Conservation (phyloP, 2,797 vertebrate species). For the Sebastolobus alascanus region DNA sequence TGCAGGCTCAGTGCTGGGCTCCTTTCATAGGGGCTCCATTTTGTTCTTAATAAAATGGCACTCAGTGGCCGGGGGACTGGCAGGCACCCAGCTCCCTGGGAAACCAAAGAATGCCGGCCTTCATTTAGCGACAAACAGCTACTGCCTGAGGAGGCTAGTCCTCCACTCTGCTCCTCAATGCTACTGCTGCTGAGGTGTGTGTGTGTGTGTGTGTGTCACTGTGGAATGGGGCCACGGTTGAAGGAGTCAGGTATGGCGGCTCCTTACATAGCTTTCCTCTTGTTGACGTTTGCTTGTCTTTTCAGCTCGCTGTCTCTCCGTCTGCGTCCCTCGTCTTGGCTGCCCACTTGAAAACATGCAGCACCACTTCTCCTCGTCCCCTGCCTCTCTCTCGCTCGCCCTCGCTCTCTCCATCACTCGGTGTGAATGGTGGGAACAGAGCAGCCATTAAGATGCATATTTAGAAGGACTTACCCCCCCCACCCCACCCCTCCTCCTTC, state of each 20-base stretch:
- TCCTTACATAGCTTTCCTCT: constrained; percentile 71
- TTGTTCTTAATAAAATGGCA: constrained; percentile 88
- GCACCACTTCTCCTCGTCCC: constrained; percentile 63
- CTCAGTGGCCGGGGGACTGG: constrained; percentile 86
- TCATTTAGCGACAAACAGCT: constrained; percentile 87
- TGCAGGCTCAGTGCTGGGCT: constrained; percentile 82
- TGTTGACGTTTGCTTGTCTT: constrained; percentile 73
- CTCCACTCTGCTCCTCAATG: constrained; percentile 72
- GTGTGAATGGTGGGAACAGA: constrained; percentile 83
- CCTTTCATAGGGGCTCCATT: constrained; percentile 87
- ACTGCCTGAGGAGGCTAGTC: constrained; percentile 77
- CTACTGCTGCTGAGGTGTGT: constrained; percentile 60
- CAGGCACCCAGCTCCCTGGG: constrained; percentile 87
- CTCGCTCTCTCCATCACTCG: constrained; percentile 64
- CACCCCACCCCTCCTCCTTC: not conserved
- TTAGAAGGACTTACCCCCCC: constrained; percentile 62
- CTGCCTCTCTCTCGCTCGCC: constrained; percentile 31
- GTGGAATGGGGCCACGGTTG: constrained; percentile 72
- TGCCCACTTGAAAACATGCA: constrained; percentile 67
- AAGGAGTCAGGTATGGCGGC: constrained; percentile 77
- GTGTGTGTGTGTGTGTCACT: constrained; percentile 54
- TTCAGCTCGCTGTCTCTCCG: constrained; percentile 50
- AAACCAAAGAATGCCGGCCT: constrained; percentile 87
- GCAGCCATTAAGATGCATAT: constrained; percentile 83
- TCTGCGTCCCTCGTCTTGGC: constrained; percentile 46